Conservation (phyloP, 2,113 vertebrate genomes). For the Passer domesticus region DNA sequence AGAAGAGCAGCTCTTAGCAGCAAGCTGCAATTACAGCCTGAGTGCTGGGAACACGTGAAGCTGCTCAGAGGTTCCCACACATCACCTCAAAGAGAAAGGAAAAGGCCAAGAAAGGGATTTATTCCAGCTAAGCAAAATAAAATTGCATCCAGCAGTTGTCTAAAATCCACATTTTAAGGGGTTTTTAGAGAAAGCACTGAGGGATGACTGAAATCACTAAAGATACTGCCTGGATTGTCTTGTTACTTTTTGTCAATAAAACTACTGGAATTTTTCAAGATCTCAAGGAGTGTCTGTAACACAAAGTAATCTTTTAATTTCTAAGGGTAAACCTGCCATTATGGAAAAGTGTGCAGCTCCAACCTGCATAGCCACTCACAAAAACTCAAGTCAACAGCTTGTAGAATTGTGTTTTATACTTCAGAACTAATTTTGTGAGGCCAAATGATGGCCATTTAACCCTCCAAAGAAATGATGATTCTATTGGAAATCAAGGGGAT, state of each 20-base stretch:
- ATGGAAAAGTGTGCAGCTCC: neutral
- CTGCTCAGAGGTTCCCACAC: neutral
- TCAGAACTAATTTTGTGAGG: neutral
- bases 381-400: neutral
- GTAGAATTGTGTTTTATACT: neutral
- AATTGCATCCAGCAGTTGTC: neutral
- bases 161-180: neutral
- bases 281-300: neutral
- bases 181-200: neutral
- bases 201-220: neutral
- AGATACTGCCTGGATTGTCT: neutral
- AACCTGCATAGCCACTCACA: neutral
- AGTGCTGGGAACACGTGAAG: neutral
- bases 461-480: neutral
- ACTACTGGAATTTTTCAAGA: neutral
- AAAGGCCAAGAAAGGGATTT: neutral
- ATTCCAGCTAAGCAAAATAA: neutral
- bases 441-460: fast-evolving
- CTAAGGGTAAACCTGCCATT: neutral
- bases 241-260: neutral
- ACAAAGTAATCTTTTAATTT: neutral
- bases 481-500: neutral
- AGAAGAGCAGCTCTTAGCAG: neutral
- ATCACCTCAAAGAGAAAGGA: neutral
- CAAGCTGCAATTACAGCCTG: neutral